These are phyloP conservation scores for Gambelia wislizenii DNA, from an alignment of 2,797 vertebrate species.

Conservation along the genomic window DNA sequence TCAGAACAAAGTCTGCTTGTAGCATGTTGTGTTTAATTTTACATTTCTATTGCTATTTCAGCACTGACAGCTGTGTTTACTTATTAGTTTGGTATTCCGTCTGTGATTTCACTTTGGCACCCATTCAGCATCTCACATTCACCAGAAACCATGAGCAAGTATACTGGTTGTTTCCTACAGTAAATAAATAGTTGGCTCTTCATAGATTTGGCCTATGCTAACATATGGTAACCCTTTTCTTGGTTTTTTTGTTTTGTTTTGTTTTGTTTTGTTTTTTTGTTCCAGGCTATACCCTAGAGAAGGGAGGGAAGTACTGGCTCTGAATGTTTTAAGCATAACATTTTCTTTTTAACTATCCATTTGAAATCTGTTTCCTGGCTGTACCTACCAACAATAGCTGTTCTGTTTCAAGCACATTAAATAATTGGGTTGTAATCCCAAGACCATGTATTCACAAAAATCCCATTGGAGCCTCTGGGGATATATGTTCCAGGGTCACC, in stretches of 20 bases:
- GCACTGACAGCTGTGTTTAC: slow-evolving; percentile 38
- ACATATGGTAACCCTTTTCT: background rate
- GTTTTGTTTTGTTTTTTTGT: background rate
- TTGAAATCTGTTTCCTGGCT: slow-evolving; percentile 4
- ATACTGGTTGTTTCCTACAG: slow-evolving; percentile 2
- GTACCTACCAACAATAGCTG: background rate
- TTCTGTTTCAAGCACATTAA: background rate
- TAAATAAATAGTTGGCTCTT: slow-evolving; percentile 4
- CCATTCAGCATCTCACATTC: slow-evolving; percentile 10
- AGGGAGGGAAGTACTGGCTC: background rate
- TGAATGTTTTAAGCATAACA: background rate
- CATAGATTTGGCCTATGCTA: background rate
- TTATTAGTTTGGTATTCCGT: slow-evolving; percentile 10
- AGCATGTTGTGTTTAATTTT: slow-evolving; percentile 13
- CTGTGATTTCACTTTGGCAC: background rate
- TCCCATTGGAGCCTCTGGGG: background rate
- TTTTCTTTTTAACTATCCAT: background rate
- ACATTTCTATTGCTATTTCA: slow-evolving; percentile 8
- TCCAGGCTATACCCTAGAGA: background rate
- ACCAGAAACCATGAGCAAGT: slow-evolving; percentile 1
- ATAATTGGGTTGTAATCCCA: background rate
- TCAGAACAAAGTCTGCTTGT: slow-evolving; percentile 15
- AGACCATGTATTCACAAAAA: background rate
- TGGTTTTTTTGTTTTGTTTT: background rate
- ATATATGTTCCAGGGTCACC: background rate